Evolutionary conservation across 1,140 invertebrate species (phyloP).

Genomic region (Brachionus manjavacas): DNA sequence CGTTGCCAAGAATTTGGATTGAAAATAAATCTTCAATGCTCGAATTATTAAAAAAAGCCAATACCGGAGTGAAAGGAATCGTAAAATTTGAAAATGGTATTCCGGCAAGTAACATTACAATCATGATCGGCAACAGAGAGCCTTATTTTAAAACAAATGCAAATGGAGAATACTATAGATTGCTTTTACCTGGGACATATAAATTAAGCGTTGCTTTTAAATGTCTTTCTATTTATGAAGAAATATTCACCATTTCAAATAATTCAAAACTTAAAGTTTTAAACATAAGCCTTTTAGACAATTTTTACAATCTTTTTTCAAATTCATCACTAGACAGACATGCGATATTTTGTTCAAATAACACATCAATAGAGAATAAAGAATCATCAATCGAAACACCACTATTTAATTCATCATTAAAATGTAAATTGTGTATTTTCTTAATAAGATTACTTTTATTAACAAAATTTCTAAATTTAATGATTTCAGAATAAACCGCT

Average conservation of each 20-base stretch:
- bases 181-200: conserved; percentile 9
- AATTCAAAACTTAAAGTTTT: neutral
- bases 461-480: too few relatives aligned
- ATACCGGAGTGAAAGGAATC: conserved; percentile 30
- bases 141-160: conserved; percentile 28
- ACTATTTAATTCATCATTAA: too few relatives aligned
- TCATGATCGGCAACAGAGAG: neutral
- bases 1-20: neutral
- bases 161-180: conserved; percentile 27
- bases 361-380: too few relatives aligned
- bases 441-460: too few relatives aligned
- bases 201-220: neutral
- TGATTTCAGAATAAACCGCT: too few relatives aligned
- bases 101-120: neutral
- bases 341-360: neutral
- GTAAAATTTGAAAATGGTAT: conserved; percentile 40
- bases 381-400: too few relatives aligned
- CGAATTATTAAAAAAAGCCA: neutral
- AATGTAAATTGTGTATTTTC: too few relatives aligned
- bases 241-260: neutral
- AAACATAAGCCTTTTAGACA: neutral
- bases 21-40: conserved; percentile 13
- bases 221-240: neutral
- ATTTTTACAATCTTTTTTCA: neutral
- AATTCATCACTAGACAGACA: neutral